Evolutionary conservation across 2,797 vertebrate genomes (phyloP).

Genomic region (Anomalospiza imberbis): DNA sequence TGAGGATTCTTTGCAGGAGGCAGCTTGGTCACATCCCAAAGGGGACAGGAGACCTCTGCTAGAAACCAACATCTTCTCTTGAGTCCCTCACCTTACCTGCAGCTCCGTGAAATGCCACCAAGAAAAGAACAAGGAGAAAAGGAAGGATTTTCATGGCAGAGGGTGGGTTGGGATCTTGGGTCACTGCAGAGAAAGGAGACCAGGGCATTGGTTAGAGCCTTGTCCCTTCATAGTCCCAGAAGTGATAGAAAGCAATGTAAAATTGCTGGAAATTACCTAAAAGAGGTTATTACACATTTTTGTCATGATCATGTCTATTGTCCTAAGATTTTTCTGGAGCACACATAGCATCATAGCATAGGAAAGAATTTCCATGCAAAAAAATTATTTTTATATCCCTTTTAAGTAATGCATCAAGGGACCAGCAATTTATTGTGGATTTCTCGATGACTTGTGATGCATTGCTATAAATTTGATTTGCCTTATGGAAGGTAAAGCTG

Average conservation of each 20-base stretch:
- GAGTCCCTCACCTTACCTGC: not conserved
- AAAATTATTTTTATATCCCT: not conserved
- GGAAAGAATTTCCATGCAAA: not conserved
- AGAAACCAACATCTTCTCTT: not conserved
- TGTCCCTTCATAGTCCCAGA: not conserved
- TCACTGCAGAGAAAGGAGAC: not conserved
- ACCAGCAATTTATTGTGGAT: not conserved
- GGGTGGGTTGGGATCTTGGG: not conserved
- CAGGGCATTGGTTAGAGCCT: not conserved
- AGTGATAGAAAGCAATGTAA: not conserved
- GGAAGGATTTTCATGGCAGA: constrained; percentile 43
- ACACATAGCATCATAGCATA: accelerated
- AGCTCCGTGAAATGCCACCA: not conserved
- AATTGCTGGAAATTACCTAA: not conserved
- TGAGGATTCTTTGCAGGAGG: not conserved
- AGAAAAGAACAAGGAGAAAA: constrained; percentile 1
- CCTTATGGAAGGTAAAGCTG: not conserved
- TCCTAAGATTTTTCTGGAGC: not conserved
- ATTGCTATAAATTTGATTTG: not conserved
- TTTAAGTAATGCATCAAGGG: not conserved
- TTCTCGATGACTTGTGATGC: not conserved
- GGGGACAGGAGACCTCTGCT: not conserved
- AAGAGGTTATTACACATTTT: not conserved
- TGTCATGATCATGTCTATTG: not conserved
- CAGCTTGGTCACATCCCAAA: not conserved